Base-by-base conservation (phyloP, 2,797 vertebrate genomes). In the Numenius phaeopus region DNA sequence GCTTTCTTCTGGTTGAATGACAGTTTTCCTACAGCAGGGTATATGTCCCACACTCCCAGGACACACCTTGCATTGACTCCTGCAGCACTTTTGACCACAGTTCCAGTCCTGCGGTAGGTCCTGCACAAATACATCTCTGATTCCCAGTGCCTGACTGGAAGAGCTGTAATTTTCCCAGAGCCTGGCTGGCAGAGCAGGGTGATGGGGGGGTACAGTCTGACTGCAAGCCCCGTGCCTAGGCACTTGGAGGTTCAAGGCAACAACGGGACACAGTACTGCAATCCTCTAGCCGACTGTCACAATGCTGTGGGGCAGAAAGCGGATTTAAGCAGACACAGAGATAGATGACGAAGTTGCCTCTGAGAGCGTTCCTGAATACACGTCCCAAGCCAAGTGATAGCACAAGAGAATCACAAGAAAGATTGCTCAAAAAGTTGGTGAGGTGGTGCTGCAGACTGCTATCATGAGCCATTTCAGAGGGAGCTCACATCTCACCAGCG, bases 201-300 rank as follows among this genome's bases (percentile, higher is more conserved):
- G 46, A 27, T 26, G 61, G 50, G 23, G 8, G 2, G 3, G 21
- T 3, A 3, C n/a, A 21, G 69, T 34, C 49, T 46, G 44, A 42
- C 19, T 9, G 37, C 17, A 12, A 54, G 29, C 22, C 20, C 30
- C 27, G 1, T 4, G 32, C 18, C 47, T 9, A 7, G 46, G 65
- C 29, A 9, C 32, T 21, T 14, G 22, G 62, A 47, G 22, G 9
- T n/a, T 18, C 29, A 11, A 16, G 44, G 57, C 44, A 44, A 40
- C 7, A 21, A 18, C 0, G 0, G 32, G 54, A 27, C 23, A 15
- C 23, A 10, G 55, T 1, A 0, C 11, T 8, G 27, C 20, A n/a
- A 6, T 2, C 21, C 40, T 10, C 15, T 59, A 44, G 22, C 26
- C 66, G 11, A 24, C 29, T 6, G 0, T 7, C 52, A 4, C 14